Evolutionary conservation across 1,140 invertebrate genomes (phyloP).

Genomic region (Matsumurasca onukii): DNA sequence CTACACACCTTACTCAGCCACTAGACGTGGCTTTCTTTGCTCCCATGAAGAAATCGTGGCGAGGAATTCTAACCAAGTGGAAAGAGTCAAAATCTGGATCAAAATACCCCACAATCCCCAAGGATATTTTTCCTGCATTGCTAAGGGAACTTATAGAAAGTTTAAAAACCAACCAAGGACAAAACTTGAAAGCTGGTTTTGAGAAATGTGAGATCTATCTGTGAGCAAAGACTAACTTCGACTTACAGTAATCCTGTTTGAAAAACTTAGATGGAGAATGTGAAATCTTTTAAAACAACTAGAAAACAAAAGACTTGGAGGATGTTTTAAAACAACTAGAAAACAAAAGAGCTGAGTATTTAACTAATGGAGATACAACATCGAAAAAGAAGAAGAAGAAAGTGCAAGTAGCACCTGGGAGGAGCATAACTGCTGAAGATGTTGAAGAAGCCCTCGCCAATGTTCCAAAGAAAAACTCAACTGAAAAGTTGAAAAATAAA

Average conservation of each 20-base stretch:
- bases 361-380: slow-evolving; percentile 17
- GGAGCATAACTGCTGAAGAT: slow-evolving; percentile 19
- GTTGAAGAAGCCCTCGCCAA: slow-evolving; percentile 27
- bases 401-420: slow-evolving; percentile 16
- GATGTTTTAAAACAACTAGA: slow-evolving; percentile 32
- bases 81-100: slow-evolving; percentile 34
- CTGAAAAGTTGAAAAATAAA: too few relatives aligned
- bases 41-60: slow-evolving; percentile 44
- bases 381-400: slow-evolving; percentile 30
- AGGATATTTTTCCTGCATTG: slow-evolving; percentile 36
- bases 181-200: slow-evolving; percentile 36
- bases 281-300: slow-evolving; percentile 24
- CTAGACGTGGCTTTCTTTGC: slow-evolving; percentile 47
- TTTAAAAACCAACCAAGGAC: slow-evolving; percentile 23
- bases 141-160: slow-evolving; percentile 32
- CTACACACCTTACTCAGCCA: slow-evolving; percentile 47
- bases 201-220: slow-evolving; percentile 35
- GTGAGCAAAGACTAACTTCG: too few relatives aligned
- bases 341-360: slow-evolving; percentile 32
- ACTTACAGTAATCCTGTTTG: too few relatives aligned
- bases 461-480: too few relatives aligned
- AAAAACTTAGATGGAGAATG: slow-evolving; percentile 30
- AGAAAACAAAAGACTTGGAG: slow-evolving; percentile 14
- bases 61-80: slow-evolving; percentile 42
- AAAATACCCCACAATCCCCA: slow-evolving; percentile 31